Conservation (phyloP, 2,888 invertebrate genomes). For the Clitarchus hookeri region DNA sequence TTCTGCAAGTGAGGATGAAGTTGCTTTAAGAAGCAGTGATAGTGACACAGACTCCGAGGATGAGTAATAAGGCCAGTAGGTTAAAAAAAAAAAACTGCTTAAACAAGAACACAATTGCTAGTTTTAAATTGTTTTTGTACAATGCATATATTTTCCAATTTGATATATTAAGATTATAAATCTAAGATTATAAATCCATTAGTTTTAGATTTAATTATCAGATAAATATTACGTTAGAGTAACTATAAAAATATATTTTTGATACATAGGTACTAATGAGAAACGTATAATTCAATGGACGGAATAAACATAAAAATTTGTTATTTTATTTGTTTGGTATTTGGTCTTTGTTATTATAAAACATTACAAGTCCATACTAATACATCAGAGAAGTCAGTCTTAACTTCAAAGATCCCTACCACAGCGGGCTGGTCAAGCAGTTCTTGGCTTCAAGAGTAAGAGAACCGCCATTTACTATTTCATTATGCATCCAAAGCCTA, state of each 20-base stretch:
- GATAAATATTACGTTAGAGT: neutral
- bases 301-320: neutral
- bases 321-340: no score
- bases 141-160: constrained; percentile 17
- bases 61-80: neutral
- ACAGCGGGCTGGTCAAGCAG: neutral
- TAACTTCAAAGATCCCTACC: neutral
- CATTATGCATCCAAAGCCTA: no score
- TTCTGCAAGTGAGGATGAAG: constrained; percentile 23
- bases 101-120: no score
- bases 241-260: neutral
- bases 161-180: neutral
- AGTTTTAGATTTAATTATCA: neutral
- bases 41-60: neutral
- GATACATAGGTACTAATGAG: neutral
- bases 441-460: neutral
- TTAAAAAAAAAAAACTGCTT: constrained; percentile 1
- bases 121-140: constrained; percentile 28
- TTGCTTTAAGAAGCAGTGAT: constrained; percentile 26
- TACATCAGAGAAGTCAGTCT: neutral
- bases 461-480: constrained; percentile 15
- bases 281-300: neutral
- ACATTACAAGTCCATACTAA: neutral
- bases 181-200: no score
- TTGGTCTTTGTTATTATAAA: neutral